Percentiles rank a stretch among this genome's conserved stretches.
Conservation (phyloP, 2,113 vertebrate species). For the Apistogramma diplotaenia region DNA sequence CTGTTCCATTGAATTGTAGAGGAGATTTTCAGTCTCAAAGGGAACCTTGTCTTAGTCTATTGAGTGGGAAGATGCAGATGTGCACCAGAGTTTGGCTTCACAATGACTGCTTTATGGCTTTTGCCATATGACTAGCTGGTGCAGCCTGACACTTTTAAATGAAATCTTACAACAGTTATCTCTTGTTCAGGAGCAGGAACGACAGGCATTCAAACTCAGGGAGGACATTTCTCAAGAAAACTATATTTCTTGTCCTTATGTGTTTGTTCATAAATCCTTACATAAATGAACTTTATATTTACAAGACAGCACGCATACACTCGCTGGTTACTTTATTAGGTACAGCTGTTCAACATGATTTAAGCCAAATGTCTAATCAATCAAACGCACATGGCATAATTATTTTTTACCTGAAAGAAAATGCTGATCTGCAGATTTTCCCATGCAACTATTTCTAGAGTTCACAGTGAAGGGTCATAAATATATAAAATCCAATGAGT, state of each 20-base stretch:
- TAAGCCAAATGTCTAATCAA: not conserved
- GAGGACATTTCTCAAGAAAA: not conserved
- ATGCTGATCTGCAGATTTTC: too few species aligned
- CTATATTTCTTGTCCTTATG: not conserved
- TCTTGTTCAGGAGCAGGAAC: not conserved
- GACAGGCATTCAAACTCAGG: not conserved
- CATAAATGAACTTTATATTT: not conserved
- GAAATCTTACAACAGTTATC: not conserved
- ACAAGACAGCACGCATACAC: not conserved
- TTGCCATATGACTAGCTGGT: constrained; percentile 9
- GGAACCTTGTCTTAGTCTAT: not conserved
- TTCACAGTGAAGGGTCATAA: not conserved
- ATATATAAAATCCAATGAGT: not conserved
- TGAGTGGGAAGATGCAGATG: constrained; percentile 12
- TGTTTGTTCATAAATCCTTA: not conserved
- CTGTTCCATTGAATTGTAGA: not conserved
- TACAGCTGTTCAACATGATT: fast-evolving
- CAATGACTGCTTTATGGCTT: constrained; percentile 36
- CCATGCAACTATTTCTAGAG: not conserved
- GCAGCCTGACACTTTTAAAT: not conserved
- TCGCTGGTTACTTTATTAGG: not conserved
- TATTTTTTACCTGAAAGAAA: too few species aligned
- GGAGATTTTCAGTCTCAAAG: not conserved
- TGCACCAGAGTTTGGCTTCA: not conserved
- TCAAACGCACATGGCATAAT: not conserved